Conservation (phyloP, 2,113 vertebrate species). For the Megaceryle maxima region DNA sequence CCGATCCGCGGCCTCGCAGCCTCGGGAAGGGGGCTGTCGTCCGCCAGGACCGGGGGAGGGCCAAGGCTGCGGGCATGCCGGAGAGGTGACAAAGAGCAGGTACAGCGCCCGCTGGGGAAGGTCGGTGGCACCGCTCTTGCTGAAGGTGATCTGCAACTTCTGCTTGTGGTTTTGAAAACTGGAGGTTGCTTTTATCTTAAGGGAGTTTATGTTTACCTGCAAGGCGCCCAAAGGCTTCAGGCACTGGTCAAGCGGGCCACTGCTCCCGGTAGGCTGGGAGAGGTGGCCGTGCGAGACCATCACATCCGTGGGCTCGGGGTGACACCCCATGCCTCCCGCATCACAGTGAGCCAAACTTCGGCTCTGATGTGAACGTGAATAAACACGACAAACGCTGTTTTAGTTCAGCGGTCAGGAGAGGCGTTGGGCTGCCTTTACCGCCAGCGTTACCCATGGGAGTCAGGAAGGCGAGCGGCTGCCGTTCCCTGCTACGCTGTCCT, state of each 20-base stretch:
- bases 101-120: background rate
- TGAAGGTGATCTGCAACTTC: background rate
- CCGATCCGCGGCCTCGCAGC: background rate
- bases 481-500: background rate
- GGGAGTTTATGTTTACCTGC: background rate
- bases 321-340: background rate
- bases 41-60: background rate
- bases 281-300: background rate
- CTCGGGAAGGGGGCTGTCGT: background rate
- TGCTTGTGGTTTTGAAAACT: accelerated
- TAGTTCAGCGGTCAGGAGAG: background rate
- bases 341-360: background rate
- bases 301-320: background rate
- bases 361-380: background rate
- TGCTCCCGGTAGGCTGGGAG: background rate
- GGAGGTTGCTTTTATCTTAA: background rate
- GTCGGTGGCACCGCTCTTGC: background rate
- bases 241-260: background rate
- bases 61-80: background rate
- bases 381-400: background rate
- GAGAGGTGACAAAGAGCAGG: background rate
- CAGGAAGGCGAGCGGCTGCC: background rate
- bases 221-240: background rate
- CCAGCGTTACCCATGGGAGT: background rate
- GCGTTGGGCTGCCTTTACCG: background rate